phyloP scores from a whole-genome alignment of 2,797 vertebrate species.

The Margarornis squamiger region DNA sequence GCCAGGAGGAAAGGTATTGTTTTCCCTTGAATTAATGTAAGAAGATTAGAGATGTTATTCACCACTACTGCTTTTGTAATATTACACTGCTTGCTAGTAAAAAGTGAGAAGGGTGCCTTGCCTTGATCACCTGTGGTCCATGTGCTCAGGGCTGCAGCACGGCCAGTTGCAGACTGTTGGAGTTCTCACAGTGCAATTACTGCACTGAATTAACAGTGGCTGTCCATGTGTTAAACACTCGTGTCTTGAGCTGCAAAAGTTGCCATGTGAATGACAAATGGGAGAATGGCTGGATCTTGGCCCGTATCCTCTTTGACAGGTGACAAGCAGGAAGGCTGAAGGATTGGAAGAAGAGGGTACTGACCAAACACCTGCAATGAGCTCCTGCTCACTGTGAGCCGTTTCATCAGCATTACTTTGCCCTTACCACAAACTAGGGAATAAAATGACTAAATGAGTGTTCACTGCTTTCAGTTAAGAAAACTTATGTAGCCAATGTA shows the following conservation, averaged over 20 bases:
- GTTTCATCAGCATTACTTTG: neutral
- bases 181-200: neutral
- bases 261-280: neutral
- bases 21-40: neutral
- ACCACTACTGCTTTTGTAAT: neutral
- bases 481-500: neutral
- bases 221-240: accelerated
- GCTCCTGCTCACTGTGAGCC: accelerated
- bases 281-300: neutral
- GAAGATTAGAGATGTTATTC: neutral
- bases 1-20: neutral
- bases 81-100: neutral
- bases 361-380: neutral
- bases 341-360: neutral
- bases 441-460: neutral
- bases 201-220: neutral
- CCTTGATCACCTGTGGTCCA: accelerated
- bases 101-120: neutral
- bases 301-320: neutral
- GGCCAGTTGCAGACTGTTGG: neutral
- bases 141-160: neutral
- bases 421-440: neutral
- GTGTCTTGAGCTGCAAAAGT: accelerated
- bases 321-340: neutral
- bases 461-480: neutral